phyloP scores from a whole-genome alignment of 1,140 invertebrate genomes.

The Akabosia matsudoensis region DNA sequence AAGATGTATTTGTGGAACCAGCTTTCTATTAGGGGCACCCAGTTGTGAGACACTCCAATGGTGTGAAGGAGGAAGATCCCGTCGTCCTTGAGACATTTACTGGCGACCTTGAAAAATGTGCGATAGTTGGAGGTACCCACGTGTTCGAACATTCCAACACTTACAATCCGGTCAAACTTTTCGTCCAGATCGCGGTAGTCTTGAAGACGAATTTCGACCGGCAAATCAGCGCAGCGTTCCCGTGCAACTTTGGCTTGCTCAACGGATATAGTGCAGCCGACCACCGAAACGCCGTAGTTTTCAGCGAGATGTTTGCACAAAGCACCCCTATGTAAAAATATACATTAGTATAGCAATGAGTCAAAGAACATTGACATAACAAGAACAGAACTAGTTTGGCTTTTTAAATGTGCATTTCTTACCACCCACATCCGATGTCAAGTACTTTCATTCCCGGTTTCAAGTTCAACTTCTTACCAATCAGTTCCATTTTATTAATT shows the following conservation, averaged over 20 bases:
- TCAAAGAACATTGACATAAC: neutral
- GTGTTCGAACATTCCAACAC: conserved; percentile 22
- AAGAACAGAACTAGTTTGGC: neutral
- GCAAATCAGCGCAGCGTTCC: conserved; percentile 30
- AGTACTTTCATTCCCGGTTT: conserved; percentile 48
- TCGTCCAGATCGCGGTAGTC: conserved; percentile 26
- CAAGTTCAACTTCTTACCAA: conserved; percentile 47
- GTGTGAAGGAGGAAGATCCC: conserved; percentile 37
- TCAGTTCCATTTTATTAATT: conserved; percentile 48
- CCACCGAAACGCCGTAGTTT: conserved; percentile 37
- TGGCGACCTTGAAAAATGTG: conserved; percentile 31
- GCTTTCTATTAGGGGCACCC: conserved; percentile 38
- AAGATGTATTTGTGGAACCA: conserved; percentile 42
- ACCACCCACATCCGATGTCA: conserved; percentile 50
- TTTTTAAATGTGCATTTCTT: too few species aligned
- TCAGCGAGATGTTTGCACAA: conserved; percentile 44
- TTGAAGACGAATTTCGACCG: conserved; percentile 35
- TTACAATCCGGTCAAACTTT: conserved; percentile 33
- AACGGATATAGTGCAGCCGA: conserved; percentile 39
- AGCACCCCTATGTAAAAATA: conserved; percentile 38
- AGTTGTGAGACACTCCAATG: conserved; percentile 34
- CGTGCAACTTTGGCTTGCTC: conserved; percentile 34
- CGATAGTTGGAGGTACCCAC: conserved; percentile 20
- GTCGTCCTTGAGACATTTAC: conserved; percentile 31
- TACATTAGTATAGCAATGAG: too few species aligned